A percentile compares a stretch with the other conserved stretches of the same genome.
Evolutionary conservation across 2,797 vertebrate genomes (phyloP).

Genomic region (Anas capensis): DNA sequence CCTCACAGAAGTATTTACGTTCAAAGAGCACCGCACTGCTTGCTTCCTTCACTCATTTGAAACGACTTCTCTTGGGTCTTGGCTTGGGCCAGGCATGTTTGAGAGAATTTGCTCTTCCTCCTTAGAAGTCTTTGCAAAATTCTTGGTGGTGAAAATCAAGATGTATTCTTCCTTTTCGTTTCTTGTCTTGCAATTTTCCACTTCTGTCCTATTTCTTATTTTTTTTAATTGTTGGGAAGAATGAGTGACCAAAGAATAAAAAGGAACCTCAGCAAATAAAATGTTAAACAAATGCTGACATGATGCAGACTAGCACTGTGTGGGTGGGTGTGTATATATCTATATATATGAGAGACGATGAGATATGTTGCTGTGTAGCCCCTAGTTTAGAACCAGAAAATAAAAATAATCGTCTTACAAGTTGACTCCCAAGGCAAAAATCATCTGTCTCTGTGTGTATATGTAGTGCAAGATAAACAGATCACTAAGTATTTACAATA

Average conservation of each 20-base stretch:
- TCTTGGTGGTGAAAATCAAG: neutral
- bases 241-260: neutral
- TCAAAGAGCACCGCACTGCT: neutral
- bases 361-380: constrained; percentile 37
- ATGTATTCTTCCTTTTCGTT: neutral
- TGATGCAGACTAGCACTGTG: neutral
- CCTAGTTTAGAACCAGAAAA: constrained; percentile 37
- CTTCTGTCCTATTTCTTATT: neutral
- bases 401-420: constrained; percentile 23
- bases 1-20: neutral
- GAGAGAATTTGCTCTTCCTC: neutral
- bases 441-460: neutral
- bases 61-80: neutral
- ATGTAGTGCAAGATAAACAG: neutral
- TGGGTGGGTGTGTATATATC: neutral
- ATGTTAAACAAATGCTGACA: constrained; percentile 28
- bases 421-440: constrained; percentile 27
- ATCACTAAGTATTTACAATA: neutral
- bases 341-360: constrained; percentile 34
- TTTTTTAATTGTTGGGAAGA: neutral
- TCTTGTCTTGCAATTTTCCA: neutral
- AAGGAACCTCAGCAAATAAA: neutral
- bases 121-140: neutral
- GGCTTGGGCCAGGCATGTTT: neutral
- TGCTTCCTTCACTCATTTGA: neutral